Percentiles rank a stretch among this genome's conserved stretches.
Conservation (phyloP, 2,113 vertebrate genomes). For the Arizona elegans region DNA sequence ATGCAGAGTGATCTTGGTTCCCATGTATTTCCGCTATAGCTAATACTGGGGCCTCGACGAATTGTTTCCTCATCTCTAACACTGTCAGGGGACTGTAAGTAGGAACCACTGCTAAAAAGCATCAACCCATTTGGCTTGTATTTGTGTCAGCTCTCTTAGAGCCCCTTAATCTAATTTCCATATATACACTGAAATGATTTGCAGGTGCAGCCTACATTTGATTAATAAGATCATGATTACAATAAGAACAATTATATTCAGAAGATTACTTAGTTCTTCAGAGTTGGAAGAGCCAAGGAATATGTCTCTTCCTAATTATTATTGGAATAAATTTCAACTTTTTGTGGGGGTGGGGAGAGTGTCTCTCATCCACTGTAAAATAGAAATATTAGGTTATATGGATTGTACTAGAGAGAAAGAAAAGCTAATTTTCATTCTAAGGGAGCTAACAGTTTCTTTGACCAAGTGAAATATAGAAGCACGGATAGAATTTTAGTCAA, state of each 20-base stretch:
- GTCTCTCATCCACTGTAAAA: conserved; percentile 25
- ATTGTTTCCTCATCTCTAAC: neutral
- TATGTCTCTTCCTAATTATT: neutral
- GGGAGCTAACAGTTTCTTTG: neutral
- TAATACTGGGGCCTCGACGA: neutral
- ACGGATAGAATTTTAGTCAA: neutral
- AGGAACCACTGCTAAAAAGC: neutral
- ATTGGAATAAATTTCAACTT: neutral
- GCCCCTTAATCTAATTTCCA: neutral
- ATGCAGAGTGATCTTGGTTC: neutral
- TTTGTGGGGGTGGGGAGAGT: neutral
- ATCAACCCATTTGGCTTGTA: neutral
- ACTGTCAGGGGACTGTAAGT: neutral
- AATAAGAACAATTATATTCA: neutral
- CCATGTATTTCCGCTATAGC: neutral
- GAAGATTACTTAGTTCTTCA: neutral
- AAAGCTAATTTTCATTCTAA: neutral
- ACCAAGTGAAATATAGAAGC: neutral
- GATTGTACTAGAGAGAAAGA: neutral
- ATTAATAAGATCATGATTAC: neutral
- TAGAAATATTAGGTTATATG: neutral
- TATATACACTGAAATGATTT: neutral
- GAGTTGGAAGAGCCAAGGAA: neutral
- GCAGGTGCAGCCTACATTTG: neutral
- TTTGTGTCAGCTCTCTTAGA: neutral